Conservation (phyloP, 2,888 invertebrate genomes). For the Phengaris alcon region DNA sequence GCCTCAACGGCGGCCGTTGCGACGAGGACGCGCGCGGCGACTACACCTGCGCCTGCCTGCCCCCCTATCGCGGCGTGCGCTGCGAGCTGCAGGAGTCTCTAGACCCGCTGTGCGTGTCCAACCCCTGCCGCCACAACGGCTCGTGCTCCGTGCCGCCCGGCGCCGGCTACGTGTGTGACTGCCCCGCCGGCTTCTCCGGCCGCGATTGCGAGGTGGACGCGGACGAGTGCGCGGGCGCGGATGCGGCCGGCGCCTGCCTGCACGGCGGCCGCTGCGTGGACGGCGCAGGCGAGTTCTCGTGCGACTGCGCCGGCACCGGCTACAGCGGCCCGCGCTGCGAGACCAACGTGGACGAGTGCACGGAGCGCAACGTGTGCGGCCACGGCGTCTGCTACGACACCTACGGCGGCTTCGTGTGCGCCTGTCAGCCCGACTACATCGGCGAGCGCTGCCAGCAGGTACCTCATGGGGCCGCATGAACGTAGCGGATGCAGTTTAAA, state of each 20-base stretch:
- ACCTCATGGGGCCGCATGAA: constrained; percentile 41
- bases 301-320: constrained; percentile 86
- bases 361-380: constrained; percentile 80
- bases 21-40: constrained; percentile 82
- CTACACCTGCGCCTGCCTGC: constrained; percentile 84
- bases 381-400: constrained; percentile 89
- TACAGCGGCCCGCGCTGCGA: constrained; percentile 87
- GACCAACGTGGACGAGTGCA: constrained; percentile 89
- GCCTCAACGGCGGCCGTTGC: constrained; percentile 86
- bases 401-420: constrained; percentile 88
- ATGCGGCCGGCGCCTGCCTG: constrained; percentile 78
- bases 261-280: constrained; percentile 87
- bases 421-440: constrained; percentile 87
- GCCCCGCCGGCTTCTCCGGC: constrained; percentile 83
- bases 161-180: constrained; percentile 77
- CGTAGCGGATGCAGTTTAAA: no score
- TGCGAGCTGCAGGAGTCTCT: constrained; percentile 87
- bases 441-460: constrained; percentile 88
- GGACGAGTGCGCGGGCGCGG: constrained; percentile 85
- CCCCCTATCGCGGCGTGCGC: constrained; percentile 82
- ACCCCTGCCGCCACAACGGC: constrained; percentile 89
- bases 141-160: constrained; percentile 84
- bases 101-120: constrained; percentile 84
- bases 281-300: constrained; percentile 85
- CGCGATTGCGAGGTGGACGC: constrained; percentile 84